Evolutionary conservation across 2,888 invertebrate genomes (phyloP).

Genomic region (Agriopis marginaria): DNA sequence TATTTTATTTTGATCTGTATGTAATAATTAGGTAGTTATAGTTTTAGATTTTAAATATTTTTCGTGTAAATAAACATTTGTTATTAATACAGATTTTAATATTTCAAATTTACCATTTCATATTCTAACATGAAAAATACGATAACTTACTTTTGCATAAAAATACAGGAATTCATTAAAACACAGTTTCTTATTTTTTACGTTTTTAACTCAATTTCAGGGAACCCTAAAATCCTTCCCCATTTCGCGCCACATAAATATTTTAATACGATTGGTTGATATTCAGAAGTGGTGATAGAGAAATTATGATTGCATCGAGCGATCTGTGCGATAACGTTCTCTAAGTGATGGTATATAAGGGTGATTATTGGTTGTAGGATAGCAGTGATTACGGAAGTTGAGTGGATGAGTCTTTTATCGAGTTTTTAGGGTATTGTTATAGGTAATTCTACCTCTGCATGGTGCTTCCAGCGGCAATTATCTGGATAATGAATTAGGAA

Average conservation of each 20-base stretch:
- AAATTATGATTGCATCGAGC: conserved; percentile 71
- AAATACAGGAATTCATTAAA: no score
- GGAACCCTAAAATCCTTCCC: conserved; percentile 39
- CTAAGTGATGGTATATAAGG: conserved; percentile 58
- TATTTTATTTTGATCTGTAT: no score
- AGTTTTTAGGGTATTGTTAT: conserved; percentile 54
- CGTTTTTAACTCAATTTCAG: background rate
- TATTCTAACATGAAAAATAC: no score
- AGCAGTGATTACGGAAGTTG: conserved; percentile 55
- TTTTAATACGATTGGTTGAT: conserved; percentile 64
- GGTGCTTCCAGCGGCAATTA: conserved; percentile 20
- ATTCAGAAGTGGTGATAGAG: conserved; percentile 65
- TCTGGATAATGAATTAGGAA: conserved; percentile 15
- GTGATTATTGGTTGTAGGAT: conserved; percentile 58
- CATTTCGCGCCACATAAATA: conserved; percentile 58
- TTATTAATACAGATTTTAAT: no score
- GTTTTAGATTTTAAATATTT: no score
- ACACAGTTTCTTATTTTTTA: no score
- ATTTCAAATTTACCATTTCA: no score
- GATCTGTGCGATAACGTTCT: conserved; percentile 62
- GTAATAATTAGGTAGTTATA: no score
- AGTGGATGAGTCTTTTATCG: conserved; percentile 62
- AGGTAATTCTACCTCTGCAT: conserved; percentile 44
- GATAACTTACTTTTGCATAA: no score
- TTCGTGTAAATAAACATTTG: no score